Percentiles rank a stretch among this genome's conserved stretches.
phyloP scores from a whole-genome alignment of 1,140 invertebrate species.

The Condylostylus longicornis region DNA sequence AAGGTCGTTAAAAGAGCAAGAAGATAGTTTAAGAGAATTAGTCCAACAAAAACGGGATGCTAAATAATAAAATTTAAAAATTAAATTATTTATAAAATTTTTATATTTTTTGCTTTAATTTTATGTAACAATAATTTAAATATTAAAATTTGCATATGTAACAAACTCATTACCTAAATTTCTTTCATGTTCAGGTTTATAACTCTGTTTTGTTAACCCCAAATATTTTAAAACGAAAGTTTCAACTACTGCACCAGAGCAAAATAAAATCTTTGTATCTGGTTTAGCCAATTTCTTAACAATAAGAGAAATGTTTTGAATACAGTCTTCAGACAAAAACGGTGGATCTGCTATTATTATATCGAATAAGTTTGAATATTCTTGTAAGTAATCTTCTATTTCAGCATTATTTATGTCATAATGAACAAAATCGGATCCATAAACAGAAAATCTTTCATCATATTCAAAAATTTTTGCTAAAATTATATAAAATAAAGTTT shows the following conservation, averaged over 20 bases:
- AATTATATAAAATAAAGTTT: constrained; percentile 23
- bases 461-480: constrained; percentile 67
- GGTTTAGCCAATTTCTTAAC: constrained; percentile 60
- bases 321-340: constrained; percentile 84
- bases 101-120: constrained; percentile 1
- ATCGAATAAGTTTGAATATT: constrained; percentile 52
- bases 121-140: no score
- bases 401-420: constrained; percentile 79
- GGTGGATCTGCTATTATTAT: constrained; percentile 86
- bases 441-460: constrained; percentile 64
- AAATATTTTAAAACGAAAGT: constrained; percentile 49
- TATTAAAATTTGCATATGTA: constrained; percentile 78
- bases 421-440: constrained; percentile 63
- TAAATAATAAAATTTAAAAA: constrained; percentile 9
- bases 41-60: constrained; percentile 29
- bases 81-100: background rate
- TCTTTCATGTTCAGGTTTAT: constrained; percentile 68
- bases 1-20: constrained; percentile 28
- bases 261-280: constrained; percentile 60
- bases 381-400: constrained; percentile 40
- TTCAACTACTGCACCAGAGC: constrained; percentile 74
- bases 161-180: constrained; percentile 86
- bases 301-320: constrained; percentile 67
- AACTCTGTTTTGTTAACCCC: constrained; percentile 47
- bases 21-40: constrained; percentile 26